Evolutionary conservation across 2,113 vertebrate genomes (phyloP).

Genomic region (Atherinomorus stipes): DNA sequence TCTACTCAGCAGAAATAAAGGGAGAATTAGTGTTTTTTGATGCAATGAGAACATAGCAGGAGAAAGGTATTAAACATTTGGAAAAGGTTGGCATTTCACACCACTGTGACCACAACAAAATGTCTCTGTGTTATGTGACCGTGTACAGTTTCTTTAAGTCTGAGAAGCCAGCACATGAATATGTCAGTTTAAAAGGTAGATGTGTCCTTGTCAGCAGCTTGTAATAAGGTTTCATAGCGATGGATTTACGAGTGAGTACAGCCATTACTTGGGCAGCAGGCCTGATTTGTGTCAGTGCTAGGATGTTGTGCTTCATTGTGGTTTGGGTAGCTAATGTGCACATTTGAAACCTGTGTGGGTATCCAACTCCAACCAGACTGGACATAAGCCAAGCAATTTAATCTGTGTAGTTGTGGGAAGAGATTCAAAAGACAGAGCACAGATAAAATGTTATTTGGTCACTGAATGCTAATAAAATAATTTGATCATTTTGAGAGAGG

Average conservation of each 20-base stretch:
- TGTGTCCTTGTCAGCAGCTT: slow-evolving; percentile 28
- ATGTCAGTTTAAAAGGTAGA: slow-evolving; percentile 27
- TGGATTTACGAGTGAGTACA: not conserved
- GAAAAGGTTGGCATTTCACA: not conserved
- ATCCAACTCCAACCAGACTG: not conserved
- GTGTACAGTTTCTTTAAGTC: not conserved
- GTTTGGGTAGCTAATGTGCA: slow-evolving; percentile 22
- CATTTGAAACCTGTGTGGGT: slow-evolving; percentile 1
- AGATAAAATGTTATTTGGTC: not conserved
- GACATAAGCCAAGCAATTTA: slow-evolving; percentile 26
- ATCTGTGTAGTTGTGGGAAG: slow-evolving; percentile 20
- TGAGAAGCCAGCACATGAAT: slow-evolving; percentile 26
- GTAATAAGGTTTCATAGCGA: slow-evolving; percentile 35
- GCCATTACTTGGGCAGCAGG: slow-evolving; percentile 14
- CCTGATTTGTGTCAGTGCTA: slow-evolving; percentile 50
- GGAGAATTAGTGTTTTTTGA: not conserved
- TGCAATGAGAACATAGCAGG: not conserved
- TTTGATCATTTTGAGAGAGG: not conserved
- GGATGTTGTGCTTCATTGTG: slow-evolving; percentile 10
- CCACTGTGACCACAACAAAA: not conserved
- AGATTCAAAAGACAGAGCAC: not conserved
- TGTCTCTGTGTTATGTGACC: slow-evolving; percentile 19
- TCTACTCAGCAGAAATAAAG: slow-evolving; percentile 22
- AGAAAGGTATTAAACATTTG: slow-evolving; percentile 9
- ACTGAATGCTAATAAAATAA: not conserved